Percentiles rank a stretch among this genome's conserved stretches.
Conservation (phyloP, 2,113 vertebrate species). For the Clarias magur region DNA sequence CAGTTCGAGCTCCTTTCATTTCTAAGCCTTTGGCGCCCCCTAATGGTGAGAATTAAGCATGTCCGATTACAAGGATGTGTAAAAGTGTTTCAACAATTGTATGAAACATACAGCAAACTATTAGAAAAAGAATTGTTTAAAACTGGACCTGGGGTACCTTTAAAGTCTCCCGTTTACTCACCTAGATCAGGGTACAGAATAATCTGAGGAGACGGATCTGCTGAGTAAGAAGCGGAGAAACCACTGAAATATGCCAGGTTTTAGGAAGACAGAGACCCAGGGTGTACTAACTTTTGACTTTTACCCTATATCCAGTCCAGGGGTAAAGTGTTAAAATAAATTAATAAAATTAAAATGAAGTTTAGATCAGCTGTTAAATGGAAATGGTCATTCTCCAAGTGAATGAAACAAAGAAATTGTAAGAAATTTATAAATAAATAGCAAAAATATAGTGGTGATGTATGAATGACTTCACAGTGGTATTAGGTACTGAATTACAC, state of each 20-base stretch:
- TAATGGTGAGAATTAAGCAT: constrained; percentile 25
- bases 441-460: too few relatives aligned
- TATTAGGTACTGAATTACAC: background rate
- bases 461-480: background rate
- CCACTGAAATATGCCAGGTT: background rate
- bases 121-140: background rate
- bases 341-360: background rate
- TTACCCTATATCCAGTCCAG: background rate
- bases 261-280: background rate
- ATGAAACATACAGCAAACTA: background rate
- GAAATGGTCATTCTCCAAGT: background rate
- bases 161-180: too few relatives aligned
- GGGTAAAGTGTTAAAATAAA: background rate
- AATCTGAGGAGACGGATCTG: background rate
- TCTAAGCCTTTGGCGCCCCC: constrained; percentile 50
- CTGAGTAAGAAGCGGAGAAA: background rate
- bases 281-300: background rate
- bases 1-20: background rate
- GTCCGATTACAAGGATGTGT: background rate
- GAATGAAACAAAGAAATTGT: background rate
- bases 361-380: background rate
- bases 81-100: background rate
- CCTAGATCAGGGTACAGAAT: background rate
- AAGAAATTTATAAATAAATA: too few relatives aligned
- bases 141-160: background rate